phyloP scores from a whole-genome alignment of 2,113 vertebrate species.

The Harpagus bidentatus region DNA sequence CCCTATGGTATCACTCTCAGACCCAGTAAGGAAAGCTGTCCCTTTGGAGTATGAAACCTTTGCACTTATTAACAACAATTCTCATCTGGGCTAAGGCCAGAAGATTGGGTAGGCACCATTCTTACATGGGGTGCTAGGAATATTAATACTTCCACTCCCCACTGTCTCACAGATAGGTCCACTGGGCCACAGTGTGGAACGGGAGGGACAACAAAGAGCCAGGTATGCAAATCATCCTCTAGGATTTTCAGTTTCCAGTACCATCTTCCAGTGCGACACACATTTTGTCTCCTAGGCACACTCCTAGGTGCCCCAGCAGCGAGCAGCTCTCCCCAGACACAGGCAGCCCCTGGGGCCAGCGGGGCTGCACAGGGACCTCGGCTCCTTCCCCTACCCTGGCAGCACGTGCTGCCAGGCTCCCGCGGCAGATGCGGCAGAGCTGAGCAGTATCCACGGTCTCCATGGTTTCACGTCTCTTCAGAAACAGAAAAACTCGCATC shows the following conservation, averaged over 20 bases:
- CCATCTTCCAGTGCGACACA: background rate
- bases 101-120: background rate
- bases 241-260: background rate
- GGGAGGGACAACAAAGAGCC: background rate
- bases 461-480: background rate
- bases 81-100: background rate
- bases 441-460: background rate
- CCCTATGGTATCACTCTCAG: background rate
- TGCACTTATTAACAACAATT: background rate
- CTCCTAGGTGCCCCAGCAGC: background rate
- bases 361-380: background rate
- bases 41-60: background rate
- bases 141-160: background rate
- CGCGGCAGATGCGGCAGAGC: background rate
- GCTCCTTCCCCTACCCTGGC: background rate
- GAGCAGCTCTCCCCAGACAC: rapidly evolving
- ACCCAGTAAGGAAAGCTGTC: background rate
- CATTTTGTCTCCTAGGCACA: rapidly evolving
- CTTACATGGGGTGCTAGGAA: rapidly evolving
- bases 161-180: background rate
- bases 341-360: rapidly evolving
- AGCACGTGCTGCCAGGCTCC: background rate
- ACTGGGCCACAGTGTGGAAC: background rate
- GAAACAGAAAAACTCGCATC: background rate
- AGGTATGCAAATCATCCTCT: background rate